Evolutionary conservation across 1,140 invertebrate genomes (phyloP).

Genomic region (Metaphire vulgaris): DNA sequence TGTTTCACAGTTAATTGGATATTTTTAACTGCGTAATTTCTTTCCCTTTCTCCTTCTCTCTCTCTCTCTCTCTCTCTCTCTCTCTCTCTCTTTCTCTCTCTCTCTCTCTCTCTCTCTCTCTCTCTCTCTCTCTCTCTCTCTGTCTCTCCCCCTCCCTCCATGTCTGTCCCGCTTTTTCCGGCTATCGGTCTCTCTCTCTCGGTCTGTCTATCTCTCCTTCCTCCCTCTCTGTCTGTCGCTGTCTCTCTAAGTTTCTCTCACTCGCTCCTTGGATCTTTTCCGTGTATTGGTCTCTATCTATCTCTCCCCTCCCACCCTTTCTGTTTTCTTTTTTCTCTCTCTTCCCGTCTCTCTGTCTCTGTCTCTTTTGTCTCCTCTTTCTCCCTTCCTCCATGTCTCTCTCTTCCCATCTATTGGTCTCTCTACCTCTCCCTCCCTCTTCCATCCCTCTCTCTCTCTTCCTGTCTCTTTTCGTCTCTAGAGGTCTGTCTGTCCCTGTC

Average conservation of each 20-base stretch:
- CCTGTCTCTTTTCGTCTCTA: too few relatives aligned
- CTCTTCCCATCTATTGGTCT: too few relatives aligned
- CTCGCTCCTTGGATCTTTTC: too few relatives aligned
- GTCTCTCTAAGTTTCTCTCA: too few relatives aligned
- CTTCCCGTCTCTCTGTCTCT: not conserved
- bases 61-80: not conserved
- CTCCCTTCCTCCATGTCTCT: not conserved
- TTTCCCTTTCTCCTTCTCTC: not conserved
- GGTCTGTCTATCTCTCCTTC: too few relatives aligned
- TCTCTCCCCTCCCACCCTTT: not conserved
- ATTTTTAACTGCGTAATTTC: not conserved
- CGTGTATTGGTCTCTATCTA: not conserved
- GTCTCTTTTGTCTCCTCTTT: not conserved
- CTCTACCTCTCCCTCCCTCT: not conserved
- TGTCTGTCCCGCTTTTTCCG: too few relatives aligned
- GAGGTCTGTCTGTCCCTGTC: too few relatives aligned
- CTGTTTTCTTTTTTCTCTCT: not conserved
- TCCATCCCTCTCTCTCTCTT: too few relatives aligned
- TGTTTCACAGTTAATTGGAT: too few relatives aligned
- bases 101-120: not conserved
- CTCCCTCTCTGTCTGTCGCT: too few relatives aligned
- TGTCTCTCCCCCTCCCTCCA: too few relatives aligned
- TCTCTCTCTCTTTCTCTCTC: not conserved
- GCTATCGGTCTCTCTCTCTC: too few relatives aligned
- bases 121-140: not conserved